A percentile compares a stretch with the other conserved stretches of the same genome.
Evolutionary conservation across 2,888 invertebrate species (phyloP).

Genomic region (Cephonodes hylas): DNA sequence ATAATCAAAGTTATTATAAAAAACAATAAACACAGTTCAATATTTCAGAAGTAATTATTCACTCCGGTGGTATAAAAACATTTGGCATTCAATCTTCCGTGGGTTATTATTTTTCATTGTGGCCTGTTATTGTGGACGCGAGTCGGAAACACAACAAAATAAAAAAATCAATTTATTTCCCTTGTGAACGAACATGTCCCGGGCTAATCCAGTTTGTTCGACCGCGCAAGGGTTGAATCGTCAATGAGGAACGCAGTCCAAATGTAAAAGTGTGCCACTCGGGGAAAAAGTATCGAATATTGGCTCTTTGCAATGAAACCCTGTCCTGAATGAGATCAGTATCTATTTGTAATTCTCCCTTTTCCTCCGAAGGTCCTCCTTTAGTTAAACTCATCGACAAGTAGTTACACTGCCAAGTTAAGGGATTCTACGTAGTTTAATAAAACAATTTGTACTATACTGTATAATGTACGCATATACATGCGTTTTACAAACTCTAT

Average conservation of each 20-base stretch:
- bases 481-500: background rate
- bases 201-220: conserved; percentile 78
- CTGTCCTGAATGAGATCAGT: conserved; percentile 53
- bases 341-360: conserved; percentile 56
- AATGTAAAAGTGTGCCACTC: conserved; percentile 70
- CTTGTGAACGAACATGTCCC: conserved; percentile 75
- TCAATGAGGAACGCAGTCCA: conserved; percentile 73
- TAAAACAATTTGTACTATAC: background rate
- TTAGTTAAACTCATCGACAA: conserved; percentile 23
- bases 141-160: conserved; percentile 61
- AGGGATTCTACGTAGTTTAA: background rate
- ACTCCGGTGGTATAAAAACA: background rate
- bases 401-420: background rate
- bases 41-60: background rate
- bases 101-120: conserved; percentile 70
- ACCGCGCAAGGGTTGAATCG: conserved; percentile 79
- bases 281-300: conserved; percentile 67
- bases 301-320: conserved; percentile 64
- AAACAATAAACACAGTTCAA: background rate
- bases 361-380: conserved; percentile 35
- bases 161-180: conserved; percentile 79
- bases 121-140: conserved; percentile 65
- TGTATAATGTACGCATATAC: background rate
- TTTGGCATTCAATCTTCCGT: conserved; percentile 49
- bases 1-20: background rate